Conservation (phyloP, 2,797 vertebrate species). For the Australoheros facetus region DNA sequence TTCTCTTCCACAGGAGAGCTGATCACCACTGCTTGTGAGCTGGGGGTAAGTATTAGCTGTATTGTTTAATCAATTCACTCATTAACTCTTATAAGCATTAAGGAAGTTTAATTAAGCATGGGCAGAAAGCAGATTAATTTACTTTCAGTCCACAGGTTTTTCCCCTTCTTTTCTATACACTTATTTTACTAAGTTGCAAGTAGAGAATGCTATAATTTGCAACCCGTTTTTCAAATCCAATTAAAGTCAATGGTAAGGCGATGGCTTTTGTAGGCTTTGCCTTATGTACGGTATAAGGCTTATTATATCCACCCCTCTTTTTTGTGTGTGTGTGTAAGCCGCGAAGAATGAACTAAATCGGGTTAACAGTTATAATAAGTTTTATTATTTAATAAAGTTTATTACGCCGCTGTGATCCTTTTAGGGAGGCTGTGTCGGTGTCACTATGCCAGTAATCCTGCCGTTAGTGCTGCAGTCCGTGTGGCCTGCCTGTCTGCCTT, state of each 20-base stretch:
- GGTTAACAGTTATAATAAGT: constrained; percentile 99
- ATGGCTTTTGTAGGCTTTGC: constrained; percentile 95
- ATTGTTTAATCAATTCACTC: constrained; percentile 99
- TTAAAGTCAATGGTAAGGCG: constrained; percentile 99
- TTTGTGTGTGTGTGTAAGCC: constrained; percentile 94
- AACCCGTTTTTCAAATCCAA: constrained; percentile 99
- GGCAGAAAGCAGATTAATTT: constrained; percentile 99
- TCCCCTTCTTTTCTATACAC: constrained; percentile 80
- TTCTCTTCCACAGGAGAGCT: constrained; percentile 99
- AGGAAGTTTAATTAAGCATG: constrained; percentile 99
- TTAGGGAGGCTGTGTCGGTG: constrained; percentile 98
- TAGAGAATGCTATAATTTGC: constrained; percentile 99
- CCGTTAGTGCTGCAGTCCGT: constrained; percentile 87
- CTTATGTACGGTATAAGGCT: constrained; percentile 99
- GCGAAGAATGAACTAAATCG: constrained; percentile 99
- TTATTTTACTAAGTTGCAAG: constrained; percentile 98
- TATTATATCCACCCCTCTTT: constrained; percentile 99
- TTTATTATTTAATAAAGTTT: constrained; percentile 99
- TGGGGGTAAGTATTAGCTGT: constrained; percentile 99
- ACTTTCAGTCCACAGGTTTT: constrained; percentile 96
- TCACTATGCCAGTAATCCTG: constrained; percentile 95
- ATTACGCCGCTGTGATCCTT: constrained; percentile 99
- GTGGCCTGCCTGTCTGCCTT: constrained; percentile 83
- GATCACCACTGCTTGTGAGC: constrained; percentile 99
- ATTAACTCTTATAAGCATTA: constrained; percentile 99